phyloP scores from a whole-genome alignment of 2,113 vertebrate genomes.

The Scatophagus argus region DNA sequence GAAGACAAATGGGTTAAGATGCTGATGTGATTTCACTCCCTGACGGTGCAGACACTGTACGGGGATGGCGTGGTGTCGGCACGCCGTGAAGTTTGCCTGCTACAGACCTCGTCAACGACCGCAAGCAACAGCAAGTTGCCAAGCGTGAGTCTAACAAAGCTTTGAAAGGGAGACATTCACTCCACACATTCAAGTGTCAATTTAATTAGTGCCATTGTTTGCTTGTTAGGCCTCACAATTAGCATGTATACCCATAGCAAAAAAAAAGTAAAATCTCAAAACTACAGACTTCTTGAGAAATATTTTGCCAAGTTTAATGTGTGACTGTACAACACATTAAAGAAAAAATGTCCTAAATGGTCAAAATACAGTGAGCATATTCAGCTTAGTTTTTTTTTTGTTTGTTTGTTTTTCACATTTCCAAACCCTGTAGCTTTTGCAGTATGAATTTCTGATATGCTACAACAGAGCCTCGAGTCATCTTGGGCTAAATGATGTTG shows the following conservation, averaged over 20 bases:
- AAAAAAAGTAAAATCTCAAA: background rate
- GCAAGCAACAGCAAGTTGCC: background rate
- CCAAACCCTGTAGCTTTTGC: constrained; percentile 23
- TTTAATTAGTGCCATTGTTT: background rate
- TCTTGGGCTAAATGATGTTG: constrained; percentile 39
- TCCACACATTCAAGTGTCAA: no score
- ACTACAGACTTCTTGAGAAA: background rate
- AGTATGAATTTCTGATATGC: constrained; percentile 36
- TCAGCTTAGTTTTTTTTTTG: background rate
- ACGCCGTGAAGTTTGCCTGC: background rate
- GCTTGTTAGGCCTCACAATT: background rate
- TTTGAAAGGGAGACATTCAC: background rate
- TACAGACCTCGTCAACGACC: constrained; percentile 7
- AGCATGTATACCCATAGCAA: background rate
- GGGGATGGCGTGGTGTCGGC: constrained; percentile 8
- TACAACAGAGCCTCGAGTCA: constrained; percentile 22
- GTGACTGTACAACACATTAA: background rate
- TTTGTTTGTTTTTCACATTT: no score
- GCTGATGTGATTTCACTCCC: constrained; percentile 17
- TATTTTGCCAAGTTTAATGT: background rate
- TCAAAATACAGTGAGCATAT: constrained; percentile 3
- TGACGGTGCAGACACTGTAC: background rate
- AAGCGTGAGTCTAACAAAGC: background rate
- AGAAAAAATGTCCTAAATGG: background rate
- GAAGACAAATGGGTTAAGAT: constrained; percentile 53